A percentile compares a stretch with the other conserved stretches of the same genome.
phyloP scores from a whole-genome alignment of 2,888 invertebrate genomes.

The Drosophila tripunctata region DNA sequence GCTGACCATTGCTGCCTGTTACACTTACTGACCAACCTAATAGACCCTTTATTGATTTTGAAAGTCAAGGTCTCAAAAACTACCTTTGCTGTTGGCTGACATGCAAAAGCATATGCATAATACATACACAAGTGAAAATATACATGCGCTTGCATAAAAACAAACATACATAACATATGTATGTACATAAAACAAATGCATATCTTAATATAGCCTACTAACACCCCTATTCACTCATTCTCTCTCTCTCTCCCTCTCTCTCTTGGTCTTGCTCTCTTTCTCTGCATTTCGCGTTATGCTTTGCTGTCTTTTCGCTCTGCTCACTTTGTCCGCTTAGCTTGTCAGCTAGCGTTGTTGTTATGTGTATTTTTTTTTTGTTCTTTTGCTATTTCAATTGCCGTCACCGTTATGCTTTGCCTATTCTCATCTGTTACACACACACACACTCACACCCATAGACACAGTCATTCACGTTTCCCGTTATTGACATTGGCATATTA shows the following conservation, averaged over 20 bases:
- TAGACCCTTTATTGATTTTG: neutral
- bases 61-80: neutral
- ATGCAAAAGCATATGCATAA: conserved; percentile 15
- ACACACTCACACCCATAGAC: neutral
- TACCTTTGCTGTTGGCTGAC: neutral
- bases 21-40: neutral
- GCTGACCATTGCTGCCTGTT: too few relatives aligned
- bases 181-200: conserved; percentile 31
- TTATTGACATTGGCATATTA: conserved; percentile 52
- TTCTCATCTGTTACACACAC: conserved; percentile 19
- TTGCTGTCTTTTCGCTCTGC: conserved; percentile 17
- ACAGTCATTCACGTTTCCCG: conserved; percentile 11
- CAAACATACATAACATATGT: neutral
- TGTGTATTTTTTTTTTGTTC: too few relatives aligned
- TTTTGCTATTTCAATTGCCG: conserved; percentile 28
- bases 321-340: conserved; percentile 38
- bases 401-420: conserved; percentile 43
- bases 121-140: conserved; percentile 8
- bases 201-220: conserved; percentile 56
- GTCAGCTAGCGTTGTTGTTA: conserved; percentile 25
- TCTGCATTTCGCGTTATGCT: conserved; percentile 5
- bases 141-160: too few relatives aligned
- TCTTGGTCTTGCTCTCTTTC: neutral
- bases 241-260: neutral
- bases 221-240: conserved; percentile 8